Conservation (phyloP, 2,113 vertebrate species). For the Edolisoma coerulescens region DNA sequence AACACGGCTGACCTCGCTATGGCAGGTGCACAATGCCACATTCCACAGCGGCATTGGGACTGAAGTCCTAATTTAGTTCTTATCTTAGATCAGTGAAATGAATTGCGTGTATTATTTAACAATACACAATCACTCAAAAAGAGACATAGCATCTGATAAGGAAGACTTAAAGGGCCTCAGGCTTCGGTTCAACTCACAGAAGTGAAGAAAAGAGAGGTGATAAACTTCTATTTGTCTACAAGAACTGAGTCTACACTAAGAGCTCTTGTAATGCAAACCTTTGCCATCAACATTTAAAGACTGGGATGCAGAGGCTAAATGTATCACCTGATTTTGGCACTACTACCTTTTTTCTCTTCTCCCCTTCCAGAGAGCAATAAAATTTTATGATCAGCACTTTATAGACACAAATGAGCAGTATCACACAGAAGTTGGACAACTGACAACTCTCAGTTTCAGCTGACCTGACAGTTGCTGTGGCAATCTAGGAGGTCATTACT, state of each 20-base stretch:
- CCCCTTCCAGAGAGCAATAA: neutral
- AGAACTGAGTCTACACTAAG: neutral
- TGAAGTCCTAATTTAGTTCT: neutral
- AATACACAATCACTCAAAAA: neutral
- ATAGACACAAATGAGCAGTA: neutral
- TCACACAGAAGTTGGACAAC: neutral
- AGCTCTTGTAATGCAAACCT: neutral
- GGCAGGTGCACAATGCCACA: neutral
- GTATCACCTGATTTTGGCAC: neutral
- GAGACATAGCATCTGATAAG: neutral
- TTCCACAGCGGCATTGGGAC: neutral
- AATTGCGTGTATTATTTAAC: neutral
- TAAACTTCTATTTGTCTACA: neutral
- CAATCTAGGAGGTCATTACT: slow-evolving; percentile 88
- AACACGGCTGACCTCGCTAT: neutral
- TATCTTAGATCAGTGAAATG: neutral
- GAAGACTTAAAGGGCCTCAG: neutral
- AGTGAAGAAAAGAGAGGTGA: neutral
- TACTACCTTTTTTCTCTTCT: neutral
- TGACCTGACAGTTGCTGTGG: slow-evolving; percentile 73
- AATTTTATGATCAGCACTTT: neutral
- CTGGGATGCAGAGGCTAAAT: neutral
- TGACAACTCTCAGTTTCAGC: neutral
- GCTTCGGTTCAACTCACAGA: neutral
- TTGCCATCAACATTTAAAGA: neutral